Evolutionary conservation across 1,140 invertebrate genomes (phyloP).

Genomic region (Euschistus heros): DNA sequence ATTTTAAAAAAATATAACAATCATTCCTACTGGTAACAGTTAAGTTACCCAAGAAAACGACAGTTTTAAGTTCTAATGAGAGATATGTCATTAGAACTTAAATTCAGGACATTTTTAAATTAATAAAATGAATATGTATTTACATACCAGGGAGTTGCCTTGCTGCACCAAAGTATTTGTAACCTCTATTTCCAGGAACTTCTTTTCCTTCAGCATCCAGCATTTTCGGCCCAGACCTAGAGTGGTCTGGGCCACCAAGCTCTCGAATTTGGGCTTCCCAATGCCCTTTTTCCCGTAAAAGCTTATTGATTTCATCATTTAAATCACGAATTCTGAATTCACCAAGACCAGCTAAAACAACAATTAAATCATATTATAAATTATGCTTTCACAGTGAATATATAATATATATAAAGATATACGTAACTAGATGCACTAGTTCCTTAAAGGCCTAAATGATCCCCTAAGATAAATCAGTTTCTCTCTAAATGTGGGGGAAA

Average conservation of each 20-base stretch:
- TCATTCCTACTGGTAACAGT: too few species aligned
- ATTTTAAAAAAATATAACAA: too few species aligned
- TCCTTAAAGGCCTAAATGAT: too few species aligned
- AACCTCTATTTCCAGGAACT: constrained; percentile 94
- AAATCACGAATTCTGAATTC: constrained; percentile 96
- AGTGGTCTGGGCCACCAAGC: constrained; percentile 91
- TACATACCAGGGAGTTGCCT: constrained; percentile 84
- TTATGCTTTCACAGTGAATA: too few species aligned
- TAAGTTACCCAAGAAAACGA: too few species aligned
- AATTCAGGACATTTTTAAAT: too few species aligned
- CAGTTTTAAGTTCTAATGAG: too few species aligned
- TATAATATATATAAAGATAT: too few species aligned
- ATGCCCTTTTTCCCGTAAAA: constrained; percentile 86
- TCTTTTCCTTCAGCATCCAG: constrained; percentile 93
- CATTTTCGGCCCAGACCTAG: constrained; percentile 83
- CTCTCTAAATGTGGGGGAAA: too few species aligned
- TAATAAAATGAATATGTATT: not conserved
- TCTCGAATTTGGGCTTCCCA: constrained; percentile 96
- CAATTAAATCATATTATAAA: not conserved
- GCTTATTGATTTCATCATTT: constrained; percentile 99
- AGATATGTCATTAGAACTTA: too few species aligned
- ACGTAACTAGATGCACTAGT: too few species aligned
- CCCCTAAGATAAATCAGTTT: too few species aligned
- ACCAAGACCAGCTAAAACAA: constrained; percentile 75
- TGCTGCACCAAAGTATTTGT: constrained; percentile 99